Conservation (phyloP, 2,888 invertebrate genomes). For the Drosophila recens region DNA sequence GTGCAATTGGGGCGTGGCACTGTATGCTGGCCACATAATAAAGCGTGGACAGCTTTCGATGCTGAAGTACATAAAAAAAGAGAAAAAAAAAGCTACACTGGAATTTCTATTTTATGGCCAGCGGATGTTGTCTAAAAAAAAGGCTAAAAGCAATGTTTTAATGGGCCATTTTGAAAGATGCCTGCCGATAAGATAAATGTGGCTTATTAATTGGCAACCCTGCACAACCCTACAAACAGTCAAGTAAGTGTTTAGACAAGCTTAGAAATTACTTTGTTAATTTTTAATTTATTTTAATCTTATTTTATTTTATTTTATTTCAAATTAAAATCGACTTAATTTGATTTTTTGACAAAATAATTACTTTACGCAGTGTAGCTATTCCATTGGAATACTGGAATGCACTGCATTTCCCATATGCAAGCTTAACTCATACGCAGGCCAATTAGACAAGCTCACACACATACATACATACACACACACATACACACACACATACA, state of each 20-base stretch:
- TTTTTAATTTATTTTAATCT: not conserved
- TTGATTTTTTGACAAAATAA: not conserved
- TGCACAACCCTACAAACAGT: not conserved
- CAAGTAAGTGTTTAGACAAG: not conserved
- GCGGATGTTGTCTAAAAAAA: constrained; percentile 48
- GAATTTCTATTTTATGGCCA: constrained; percentile 69
- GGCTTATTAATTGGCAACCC: constrained; percentile 47
- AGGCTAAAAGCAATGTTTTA: constrained; percentile 48
- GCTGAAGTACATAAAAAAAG: constrained; percentile 9
- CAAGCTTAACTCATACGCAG: constrained; percentile 10
- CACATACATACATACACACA: constrained; percentile 31
- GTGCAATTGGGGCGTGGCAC: constrained; percentile 73
- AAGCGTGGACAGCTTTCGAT: constrained; percentile 67
- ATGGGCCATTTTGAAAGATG: constrained; percentile 57
- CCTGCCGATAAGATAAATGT: constrained; percentile 50
- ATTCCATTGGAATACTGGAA: constrained; percentile 1
- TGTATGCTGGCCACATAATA: constrained; percentile 47
- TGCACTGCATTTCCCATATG: not conserved
- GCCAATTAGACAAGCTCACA: constrained; percentile 31
- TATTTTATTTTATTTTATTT: too few species aligned
- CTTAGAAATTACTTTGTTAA: not conserved
- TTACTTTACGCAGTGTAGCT: not conserved
- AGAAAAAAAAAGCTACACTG: constrained; percentile 21
- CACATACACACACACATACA: constrained; percentile 26
- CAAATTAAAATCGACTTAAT: too few species aligned